These are phyloP conservation scores for Macrotrachela quadricornifera DNA, from an alignment of 1,140 invertebrate genomes.

Conservation along the genomic window DNA sequence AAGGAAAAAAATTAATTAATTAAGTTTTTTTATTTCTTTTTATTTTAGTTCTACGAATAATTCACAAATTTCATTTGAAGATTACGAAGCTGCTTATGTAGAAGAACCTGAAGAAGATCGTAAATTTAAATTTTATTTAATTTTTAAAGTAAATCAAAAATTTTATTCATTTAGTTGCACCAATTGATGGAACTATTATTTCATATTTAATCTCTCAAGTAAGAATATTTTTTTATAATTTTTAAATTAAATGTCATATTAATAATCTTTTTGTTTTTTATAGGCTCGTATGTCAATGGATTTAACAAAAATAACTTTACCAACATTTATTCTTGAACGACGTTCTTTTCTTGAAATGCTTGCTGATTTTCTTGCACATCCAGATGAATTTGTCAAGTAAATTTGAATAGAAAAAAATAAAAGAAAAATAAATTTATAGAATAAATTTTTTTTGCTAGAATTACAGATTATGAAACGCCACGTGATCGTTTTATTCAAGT, in stretches of 20 bases:
- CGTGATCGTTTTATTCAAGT: slow-evolving; percentile 74
- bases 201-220: slow-evolving; percentile 35
- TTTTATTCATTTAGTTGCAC: too few species aligned
- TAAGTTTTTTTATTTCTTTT: too few species aligned
- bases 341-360: slow-evolving; percentile 31
- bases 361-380: slow-evolving; percentile 32
- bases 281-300: slow-evolving; percentile 17
- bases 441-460: slow-evolving; percentile 34
- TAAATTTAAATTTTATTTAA: slow-evolving; percentile 24
- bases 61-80: too few species aligned
- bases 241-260: too few species aligned
- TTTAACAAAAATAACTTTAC: slow-evolving; percentile 29
- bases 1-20: too few species aligned
- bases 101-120: slow-evolving; percentile 42
- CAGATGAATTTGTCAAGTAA: slow-evolving; percentile 29
- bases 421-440: background rate
- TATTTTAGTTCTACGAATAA: too few species aligned
- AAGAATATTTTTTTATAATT: slow-evolving; percentile 13
- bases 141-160: too few species aligned
- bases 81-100: slow-evolving; percentile 33
- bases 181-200: slow-evolving; percentile 39
- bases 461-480: slow-evolving; percentile 56
- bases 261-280: too few species aligned
- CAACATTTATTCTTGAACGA: slow-evolving; percentile 30
- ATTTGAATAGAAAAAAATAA: too few species aligned